phyloP scores from a whole-genome alignment of 2,797 vertebrate genomes.

The Diglossa cyanea region DNA sequence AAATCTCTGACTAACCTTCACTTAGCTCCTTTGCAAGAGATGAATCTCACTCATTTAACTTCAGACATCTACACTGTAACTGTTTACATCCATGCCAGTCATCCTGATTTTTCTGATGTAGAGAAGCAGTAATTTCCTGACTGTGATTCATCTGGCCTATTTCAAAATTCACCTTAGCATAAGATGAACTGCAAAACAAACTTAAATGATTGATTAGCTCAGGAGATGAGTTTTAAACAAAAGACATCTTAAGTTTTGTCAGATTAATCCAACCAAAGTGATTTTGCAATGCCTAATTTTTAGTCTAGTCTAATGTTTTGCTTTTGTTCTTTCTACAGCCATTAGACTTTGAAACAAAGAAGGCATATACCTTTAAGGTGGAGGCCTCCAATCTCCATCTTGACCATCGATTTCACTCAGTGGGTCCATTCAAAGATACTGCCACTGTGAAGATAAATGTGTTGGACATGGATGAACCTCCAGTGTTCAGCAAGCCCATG shows the following conservation, averaged over 20 bases:
- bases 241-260: neutral
- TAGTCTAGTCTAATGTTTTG: neutral
- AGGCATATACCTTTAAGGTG: slow-evolving; percentile 96
- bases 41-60: neutral
- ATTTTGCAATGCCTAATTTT: neutral
- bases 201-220: neutral
- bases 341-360: slow-evolving; percentile 95
- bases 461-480: slow-evolving; percentile 94
- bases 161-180: neutral
- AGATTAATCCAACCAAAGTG: neutral
- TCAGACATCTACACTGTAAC: neutral
- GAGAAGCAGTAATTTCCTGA: neutral
- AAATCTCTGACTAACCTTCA: neutral
- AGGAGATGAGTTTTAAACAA: neutral
- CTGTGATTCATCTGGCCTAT: neutral
- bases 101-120: neutral
- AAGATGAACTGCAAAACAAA: neutral
- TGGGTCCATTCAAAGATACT: slow-evolving; percentile 95
- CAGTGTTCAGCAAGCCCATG: slow-evolving; percentile 89
- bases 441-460: slow-evolving; percentile 97
- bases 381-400: slow-evolving; percentile 92
- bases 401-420: slow-evolving; percentile 90
- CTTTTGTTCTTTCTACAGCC: slow-evolving; percentile 74
- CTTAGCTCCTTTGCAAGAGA: neutral
- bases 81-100: slow-evolving; percentile 8